Evolutionary conservation across 2,888 invertebrate species (phyloP), one percentile per base, ranked within the genome.

Genomic region (Aphrophora alni): DNA sequence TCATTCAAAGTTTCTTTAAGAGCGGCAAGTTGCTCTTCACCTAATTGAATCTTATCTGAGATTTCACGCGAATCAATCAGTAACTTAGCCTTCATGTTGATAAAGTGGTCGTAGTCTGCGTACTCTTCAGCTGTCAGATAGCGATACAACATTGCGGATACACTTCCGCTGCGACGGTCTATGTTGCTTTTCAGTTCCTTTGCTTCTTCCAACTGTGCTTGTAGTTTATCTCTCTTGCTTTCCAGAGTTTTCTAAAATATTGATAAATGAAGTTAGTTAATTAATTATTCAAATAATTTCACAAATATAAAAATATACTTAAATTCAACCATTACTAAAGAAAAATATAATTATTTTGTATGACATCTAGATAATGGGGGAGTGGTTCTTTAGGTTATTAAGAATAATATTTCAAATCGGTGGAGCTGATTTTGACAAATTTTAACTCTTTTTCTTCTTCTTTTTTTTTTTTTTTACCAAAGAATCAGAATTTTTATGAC

Each of bases 31-130:
- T 96, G 95, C 88, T 95, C 95, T 87, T 95, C 94, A 80, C 95
- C 94, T 83, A 94, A 90, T 87, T 94, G 94, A 84, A 96, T 94
- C 88, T 95, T 95, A 88, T 96, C 95, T 85, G 93, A 92, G 84
- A 96, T 93, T 87, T 96, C 95, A 85, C 95, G 92, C 81, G 93
- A 91, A 87, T 96, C 95, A 88, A 96, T 93, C 85, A 95, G 93
- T 83, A 96, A 89, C 88, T 95, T 95, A 38, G 95, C 94, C 89
- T 96, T 96, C 94, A 95, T 95, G 87, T 94, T 94, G 85, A 96
- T 93, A 89, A 95, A 96, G 87, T 95, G 94, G 86, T 94, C 93
- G 87, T 95, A 96, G 87, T 95, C 95, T 68, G 93, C 92, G 87
- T 92, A 93, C 86, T 95, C 93, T 82, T 94, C 94, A 74, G 91